A percentile compares a stretch with the other conserved stretches of the same genome.
These are phyloP conservation scores for Stictocephala bisonia DNA, from an alignment of 2,888 invertebrate species.

Conservation along the genomic window DNA sequence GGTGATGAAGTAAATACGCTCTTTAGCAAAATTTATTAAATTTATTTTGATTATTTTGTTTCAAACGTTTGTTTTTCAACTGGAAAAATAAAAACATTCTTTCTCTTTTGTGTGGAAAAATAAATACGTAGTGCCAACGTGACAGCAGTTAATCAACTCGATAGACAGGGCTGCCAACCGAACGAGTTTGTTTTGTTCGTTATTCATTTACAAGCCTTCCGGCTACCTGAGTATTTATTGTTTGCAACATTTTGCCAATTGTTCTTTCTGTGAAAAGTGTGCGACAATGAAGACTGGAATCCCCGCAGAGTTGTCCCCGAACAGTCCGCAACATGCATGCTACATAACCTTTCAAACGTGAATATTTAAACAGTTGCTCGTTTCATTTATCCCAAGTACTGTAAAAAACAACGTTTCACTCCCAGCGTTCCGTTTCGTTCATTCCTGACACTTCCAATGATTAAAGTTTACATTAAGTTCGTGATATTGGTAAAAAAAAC, in stretches of 20 bases:
- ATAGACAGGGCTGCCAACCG: constrained; percentile 35
- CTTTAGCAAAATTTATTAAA: constrained; percentile 18
- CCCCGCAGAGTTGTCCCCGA: constrained; percentile 1
- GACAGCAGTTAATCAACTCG: constrained; percentile 42
- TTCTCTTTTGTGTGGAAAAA: constrained; percentile 12
- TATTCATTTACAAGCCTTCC: constrained; percentile 37
- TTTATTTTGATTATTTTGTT: constrained; percentile 22
- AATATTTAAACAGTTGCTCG: constrained; percentile 35
- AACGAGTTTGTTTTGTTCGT: constrained; percentile 40
- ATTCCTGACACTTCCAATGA: no score
- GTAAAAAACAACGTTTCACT: background rate
- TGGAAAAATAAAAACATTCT: constrained; percentile 19
- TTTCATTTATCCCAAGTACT: constrained; percentile 28
- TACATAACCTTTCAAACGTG: constrained; percentile 37
- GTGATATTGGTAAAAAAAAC: no score
- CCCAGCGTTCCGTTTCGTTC: no score
- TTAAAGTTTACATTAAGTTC: no score
- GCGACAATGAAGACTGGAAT: constrained; percentile 37
- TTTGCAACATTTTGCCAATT: constrained; percentile 32
- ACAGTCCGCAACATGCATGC: constrained; percentile 24
- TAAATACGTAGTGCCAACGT: constrained; percentile 32
- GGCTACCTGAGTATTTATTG: constrained; percentile 25
- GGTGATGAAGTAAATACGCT: constrained; percentile 8
- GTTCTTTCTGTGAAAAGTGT: constrained; percentile 17
- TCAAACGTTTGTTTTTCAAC: constrained; percentile 25